Evolutionary conservation across 2,797 vertebrate species (phyloP).

Genomic region (Phrynocephalus guinanensis): DNA sequence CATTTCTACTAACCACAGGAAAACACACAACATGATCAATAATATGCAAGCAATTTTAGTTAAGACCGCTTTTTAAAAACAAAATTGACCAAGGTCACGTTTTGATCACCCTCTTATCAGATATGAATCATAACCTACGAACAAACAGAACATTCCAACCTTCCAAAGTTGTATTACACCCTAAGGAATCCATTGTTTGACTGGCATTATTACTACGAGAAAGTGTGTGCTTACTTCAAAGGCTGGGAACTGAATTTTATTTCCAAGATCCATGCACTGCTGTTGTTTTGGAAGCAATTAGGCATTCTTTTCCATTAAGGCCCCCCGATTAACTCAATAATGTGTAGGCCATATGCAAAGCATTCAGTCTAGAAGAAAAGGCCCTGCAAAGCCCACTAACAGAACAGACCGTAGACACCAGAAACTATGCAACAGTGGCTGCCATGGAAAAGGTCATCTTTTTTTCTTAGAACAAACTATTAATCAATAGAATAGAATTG

Average conservation of each 20-base stretch:
- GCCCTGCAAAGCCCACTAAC: conserved; percentile 59
- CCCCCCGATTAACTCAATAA: conserved; percentile 41
- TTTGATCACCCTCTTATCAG: conserved; percentile 23
- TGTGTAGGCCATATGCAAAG: conserved; percentile 58
- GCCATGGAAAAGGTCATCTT: conserved; percentile 76
- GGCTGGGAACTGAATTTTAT: conserved; percentile 61
- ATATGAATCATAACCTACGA: conserved; percentile 31
- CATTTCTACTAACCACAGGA: conserved; percentile 35
- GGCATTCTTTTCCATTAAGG: conserved; percentile 64
- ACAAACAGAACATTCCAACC: conserved; percentile 52
- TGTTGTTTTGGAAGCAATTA: conserved; percentile 68
- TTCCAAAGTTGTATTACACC: conserved; percentile 43
- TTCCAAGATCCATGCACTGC: conserved; percentile 55
- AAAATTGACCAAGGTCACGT: conserved; percentile 32
- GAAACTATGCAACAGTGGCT: conserved; percentile 70
- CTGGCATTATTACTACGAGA: conserved; percentile 53
- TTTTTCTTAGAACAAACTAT: conserved; percentile 76
- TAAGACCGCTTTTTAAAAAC: conserved; percentile 2
- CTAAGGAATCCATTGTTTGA: conserved; percentile 56
- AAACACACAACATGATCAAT: conserved; percentile 42
- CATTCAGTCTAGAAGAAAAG: conserved; percentile 57
- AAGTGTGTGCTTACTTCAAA: conserved; percentile 58
- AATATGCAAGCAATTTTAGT: conserved; percentile 50
- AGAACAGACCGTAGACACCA: conserved; percentile 59
- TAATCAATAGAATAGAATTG: conserved; percentile 78